Evolutionary conservation across 2,113 vertebrate genomes (phyloP).

Genomic region (Macheiramphus alcinus): DNA sequence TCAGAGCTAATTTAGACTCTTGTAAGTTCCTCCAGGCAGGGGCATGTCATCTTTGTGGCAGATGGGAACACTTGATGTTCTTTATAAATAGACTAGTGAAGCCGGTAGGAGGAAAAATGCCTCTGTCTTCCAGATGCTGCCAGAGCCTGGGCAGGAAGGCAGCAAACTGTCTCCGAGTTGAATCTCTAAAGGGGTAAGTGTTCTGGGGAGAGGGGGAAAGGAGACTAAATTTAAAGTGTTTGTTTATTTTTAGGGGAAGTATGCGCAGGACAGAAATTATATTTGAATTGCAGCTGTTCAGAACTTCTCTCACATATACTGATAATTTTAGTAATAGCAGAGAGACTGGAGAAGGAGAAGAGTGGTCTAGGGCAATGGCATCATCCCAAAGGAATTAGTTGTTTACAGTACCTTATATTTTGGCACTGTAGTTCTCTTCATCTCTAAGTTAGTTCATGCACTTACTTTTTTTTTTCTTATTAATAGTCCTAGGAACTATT

Average conservation of each 20-base stretch:
- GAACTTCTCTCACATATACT: background rate
- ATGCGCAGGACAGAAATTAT: background rate
- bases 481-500: background rate
- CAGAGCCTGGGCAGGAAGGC: background rate
- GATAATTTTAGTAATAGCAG: background rate
- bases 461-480: background rate
- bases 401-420: background rate
- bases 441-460: background rate
- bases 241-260: background rate
- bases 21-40: background rate
- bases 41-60: background rate
- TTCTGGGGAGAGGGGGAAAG: background rate
- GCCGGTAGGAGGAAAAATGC: background rate
- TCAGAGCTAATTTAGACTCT: background rate
- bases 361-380: background rate
- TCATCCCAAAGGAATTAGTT: background rate
- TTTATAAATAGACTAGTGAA: background rate
- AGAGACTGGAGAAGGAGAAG: background rate
- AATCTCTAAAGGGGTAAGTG: background rate
- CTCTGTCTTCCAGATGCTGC: background rate
- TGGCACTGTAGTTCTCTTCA: background rate
- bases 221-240: background rate
- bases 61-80: background rate
- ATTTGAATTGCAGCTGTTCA: background rate
- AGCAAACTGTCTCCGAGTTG: background rate